These are phyloP conservation scores for Meteorus sp. DNA, from an alignment of 1,140 invertebrate genomes.

Conservation along the genomic window DNA sequence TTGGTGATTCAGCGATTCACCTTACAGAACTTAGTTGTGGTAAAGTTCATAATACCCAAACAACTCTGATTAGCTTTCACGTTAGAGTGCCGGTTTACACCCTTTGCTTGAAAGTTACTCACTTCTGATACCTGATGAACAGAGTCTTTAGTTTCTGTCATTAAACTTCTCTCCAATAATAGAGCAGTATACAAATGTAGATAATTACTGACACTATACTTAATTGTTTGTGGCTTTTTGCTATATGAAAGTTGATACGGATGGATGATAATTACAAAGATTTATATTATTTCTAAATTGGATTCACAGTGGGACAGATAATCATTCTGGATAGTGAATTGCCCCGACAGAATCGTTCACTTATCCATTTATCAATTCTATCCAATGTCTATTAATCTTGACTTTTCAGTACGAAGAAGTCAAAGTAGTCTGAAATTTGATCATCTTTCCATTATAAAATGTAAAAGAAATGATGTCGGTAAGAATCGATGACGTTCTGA, in stretches of 20 bases:
- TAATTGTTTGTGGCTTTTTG: not conserved
- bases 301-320: no score
- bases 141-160: not conserved
- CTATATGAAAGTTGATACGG: not conserved
- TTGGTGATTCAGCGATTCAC: no score
- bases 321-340: no score
- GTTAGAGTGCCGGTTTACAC: not conserved
- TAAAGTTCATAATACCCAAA: not conserved
- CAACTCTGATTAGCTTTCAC: not conserved
- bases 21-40: no score
- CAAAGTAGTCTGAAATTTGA: no score
- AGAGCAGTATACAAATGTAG: not conserved
- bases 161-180: not conserved
- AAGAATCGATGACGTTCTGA: no score
- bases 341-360: no score
- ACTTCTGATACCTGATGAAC: not conserved
- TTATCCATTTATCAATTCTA: not conserved
- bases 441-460: no score
- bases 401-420: no score
- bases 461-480: no score
- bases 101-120: not conserved
- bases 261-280: not conserved
- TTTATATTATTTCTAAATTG: no score
- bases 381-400: no score
- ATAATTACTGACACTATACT: slow-evolving; percentile 1